Base-by-base conservation (phyloP, 2,888 invertebrate species). In the Argyra leucocephala region DNA sequence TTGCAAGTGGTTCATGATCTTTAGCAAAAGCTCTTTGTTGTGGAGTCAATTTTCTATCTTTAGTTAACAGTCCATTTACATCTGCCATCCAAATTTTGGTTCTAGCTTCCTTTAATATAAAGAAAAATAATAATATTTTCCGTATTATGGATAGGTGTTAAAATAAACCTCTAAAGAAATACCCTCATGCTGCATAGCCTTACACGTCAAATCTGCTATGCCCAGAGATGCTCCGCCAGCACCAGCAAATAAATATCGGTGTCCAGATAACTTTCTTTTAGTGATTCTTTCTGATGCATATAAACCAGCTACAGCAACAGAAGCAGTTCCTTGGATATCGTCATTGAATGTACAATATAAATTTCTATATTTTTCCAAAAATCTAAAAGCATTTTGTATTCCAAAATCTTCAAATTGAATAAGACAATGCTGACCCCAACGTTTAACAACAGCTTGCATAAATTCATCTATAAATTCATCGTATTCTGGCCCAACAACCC, bases 321-420 rank as follows among this genome's bases (percentile, higher is more conserved):
- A 88, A 2, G 98, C 98, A 0, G 97, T 96, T 71, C 97, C 96
- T 80, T 98, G 97, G 75, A 99, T 99, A 76, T 99, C 99, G 75
- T 99, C 99, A 80, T 99, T 99, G 81, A 99, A 99, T 23, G 96
- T 96, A 80, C 98, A 98, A 79, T 95, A 98, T 70, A 86, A 85
- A 74, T 90, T 82, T 67, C 94, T 85, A 81, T 96, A 99, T 80
- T 91, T 94, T 74, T 91, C 90, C 66, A 99, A 82, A 69, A 97
- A 87, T 61, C 92, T 86, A 80, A 96, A 96, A n/a, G 99, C 99
- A 82, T 99, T 98, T 73, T 89, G 86, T 74, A 97, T 93, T 58
- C 93, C 98, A 80, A 99, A 99, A 80, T 99, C 99, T 83, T 99
- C 98, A 79, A 96, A 96, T 86, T 96, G 86, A 63, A 88, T 87